A percentile compares a stretch with the other conserved stretches of the same genome.
Evolutionary conservation across 2,888 invertebrate species (phyloP).

Genomic region (Octodonta nipae): DNA sequence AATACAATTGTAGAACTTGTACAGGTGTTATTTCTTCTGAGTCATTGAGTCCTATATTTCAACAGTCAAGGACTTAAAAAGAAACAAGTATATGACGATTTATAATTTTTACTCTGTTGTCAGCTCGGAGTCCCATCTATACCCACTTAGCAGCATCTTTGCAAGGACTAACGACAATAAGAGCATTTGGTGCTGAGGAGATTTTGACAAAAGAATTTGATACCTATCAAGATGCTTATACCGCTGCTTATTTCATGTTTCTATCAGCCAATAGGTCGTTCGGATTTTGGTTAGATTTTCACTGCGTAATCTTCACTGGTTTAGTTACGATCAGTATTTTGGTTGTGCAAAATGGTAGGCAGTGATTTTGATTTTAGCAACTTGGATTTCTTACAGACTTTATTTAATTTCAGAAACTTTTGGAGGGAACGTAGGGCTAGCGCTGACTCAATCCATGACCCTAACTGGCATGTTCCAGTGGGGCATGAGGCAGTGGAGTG

Average conservation of each 20-base stretch:
- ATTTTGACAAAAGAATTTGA: conserved; percentile 47
- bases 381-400: conserved; percentile 3
- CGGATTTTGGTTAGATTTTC: conserved; percentile 53
- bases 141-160: conserved; percentile 60
- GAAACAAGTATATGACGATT: too few relatives aligned
- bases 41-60: too few relatives aligned
- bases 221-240: conserved; percentile 48
- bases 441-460: conserved; percentile 68
- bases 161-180: conserved; percentile 61
- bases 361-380: not conserved
- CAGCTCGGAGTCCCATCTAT: conserved; percentile 67
- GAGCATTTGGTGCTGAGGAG: conserved; percentile 53
- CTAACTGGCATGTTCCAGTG: conserved; percentile 54
- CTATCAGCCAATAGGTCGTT: conserved; percentile 50
- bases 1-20: too few relatives aligned
- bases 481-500: conserved; percentile 71
- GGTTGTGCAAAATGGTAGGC: conserved; percentile 41
- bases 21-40: too few relatives aligned
- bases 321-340: conserved; percentile 51
- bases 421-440: conserved; percentile 65
- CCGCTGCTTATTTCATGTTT: conserved; percentile 59
- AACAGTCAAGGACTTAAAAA: too few relatives aligned
- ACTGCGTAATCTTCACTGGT: conserved; percentile 50
- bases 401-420: conserved; percentile 34
- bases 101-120: conserved; percentile 14